Evolutionary conservation across 2,888 invertebrate genomes (phyloP).

Genomic region (Trichogramma dendrolimi): DNA sequence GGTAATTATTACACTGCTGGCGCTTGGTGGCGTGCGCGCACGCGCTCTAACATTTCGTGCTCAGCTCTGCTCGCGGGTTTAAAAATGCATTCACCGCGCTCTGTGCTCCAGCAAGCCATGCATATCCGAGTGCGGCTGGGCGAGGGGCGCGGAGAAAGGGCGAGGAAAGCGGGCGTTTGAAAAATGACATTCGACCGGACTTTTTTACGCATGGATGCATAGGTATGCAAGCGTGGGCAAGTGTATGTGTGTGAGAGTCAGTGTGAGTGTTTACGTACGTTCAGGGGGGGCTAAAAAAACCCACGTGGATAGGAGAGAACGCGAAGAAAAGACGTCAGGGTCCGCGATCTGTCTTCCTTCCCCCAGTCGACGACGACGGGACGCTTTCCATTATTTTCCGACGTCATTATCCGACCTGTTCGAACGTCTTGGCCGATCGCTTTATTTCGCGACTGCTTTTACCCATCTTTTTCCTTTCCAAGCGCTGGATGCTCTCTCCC

Average conservation of each 20-base stretch:
- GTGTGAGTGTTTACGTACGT: too few species aligned
- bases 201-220: conserved; percentile 2
- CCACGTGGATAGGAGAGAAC: too few species aligned
- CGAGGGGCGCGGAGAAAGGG: too few species aligned
- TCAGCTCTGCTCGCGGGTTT: not conserved
- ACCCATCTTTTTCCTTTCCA: too few species aligned
- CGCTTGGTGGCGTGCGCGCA: not conserved
- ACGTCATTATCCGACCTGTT: conserved; percentile 24
- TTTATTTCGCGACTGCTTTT: conserved; percentile 9
- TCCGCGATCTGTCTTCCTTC: conserved; percentile 17
- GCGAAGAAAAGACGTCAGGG: conserved; percentile 11
- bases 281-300: too few species aligned
- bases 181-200: conserved; percentile 17
- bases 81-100: conserved; percentile 10
- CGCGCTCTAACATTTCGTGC: not conserved
- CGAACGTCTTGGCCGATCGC: conserved; percentile 18
- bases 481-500: not conserved
- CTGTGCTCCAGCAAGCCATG: not conserved
- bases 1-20: not conserved
- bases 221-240: too few species aligned
- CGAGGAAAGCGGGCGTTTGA: not conserved
- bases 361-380: not conserved
- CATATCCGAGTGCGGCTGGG: too few species aligned
- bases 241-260: too few species aligned
- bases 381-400: conserved; percentile 23